Evolutionary conservation across 2,113 vertebrate species (phyloP), one percentile per base, ranked within the genome.

Genomic region (Illadopsis cleaveri): DNA sequence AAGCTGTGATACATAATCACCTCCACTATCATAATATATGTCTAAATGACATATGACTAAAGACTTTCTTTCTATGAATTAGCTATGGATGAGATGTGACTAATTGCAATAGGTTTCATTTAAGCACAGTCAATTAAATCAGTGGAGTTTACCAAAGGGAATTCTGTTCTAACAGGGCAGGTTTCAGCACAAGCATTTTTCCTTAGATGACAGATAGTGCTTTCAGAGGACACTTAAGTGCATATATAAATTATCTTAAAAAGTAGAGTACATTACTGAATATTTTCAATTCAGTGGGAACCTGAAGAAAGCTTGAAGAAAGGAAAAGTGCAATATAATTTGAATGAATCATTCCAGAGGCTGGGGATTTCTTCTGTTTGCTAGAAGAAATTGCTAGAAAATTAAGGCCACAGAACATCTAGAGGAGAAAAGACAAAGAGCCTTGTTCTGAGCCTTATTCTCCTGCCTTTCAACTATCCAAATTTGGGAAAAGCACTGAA

Each of bases 141-240:
- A 75, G 21, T 51, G n/a, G 9, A 35, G 15, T 73, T 81, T 56
- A 77, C 77, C 35, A 70, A 62, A 61, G 35, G 50, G 70, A 77
- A 86, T 70, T 62, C 22, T 75, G 38, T 72, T 80, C 31, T 69
- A 77, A 44, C 33, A 61, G 14, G 1, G 0, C 18, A 64, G 53
- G 31, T 71, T 93, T 94, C 62, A 83, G 37, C 60, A 58, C 25
- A 94, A 90, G 31, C 25, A 56, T 81, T 90, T 94, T 81, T 92
- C 44, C 37, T 69, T 27, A 60, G n/a, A 37, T 45, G 30, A 38
- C 24, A 68, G 16, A 33, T 21, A 50, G n/a, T 77, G 45, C 51
- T 90, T 70, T 65, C 75, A 58, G 58, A 65, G 42, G n/a, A 70
- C 35, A 73, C 12, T 47, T 54, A 54, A 69, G 10, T 40, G 27